Percentiles rank a stretch among this genome's conserved stretches.
These are phyloP conservation scores for Malacoraja senta DNA, from an alignment of 2,797 vertebrate genomes.

Conservation along the genomic window DNA sequence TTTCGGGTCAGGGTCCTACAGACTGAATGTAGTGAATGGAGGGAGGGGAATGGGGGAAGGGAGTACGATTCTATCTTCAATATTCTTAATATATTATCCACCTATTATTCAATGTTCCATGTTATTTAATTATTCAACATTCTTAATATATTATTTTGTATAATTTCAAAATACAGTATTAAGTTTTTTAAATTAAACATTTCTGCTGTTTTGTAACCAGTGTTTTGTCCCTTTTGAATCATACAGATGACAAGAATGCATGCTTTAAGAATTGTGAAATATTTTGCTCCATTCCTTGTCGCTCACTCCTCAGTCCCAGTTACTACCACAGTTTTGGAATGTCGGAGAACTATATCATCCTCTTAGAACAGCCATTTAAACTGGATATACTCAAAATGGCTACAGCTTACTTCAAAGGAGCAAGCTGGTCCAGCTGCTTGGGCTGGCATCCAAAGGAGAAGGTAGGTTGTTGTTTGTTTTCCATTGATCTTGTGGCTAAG, in stretches of 20 bases:
- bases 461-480: conserved; percentile 50
- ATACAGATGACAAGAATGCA: conserved; percentile 48
- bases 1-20: too few species aligned
- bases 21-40: too few species aligned
- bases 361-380: conserved; percentile 81
- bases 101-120: too few species aligned
- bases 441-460: conserved; percentile 67
- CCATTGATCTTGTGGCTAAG: neutral
- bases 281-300: conserved; percentile 69
- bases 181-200: neutral
- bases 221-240: neutral
- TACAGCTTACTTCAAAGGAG: conserved; percentile 74
- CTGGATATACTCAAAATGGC: conserved; percentile 77
- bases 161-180: neutral
- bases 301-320: conserved; percentile 71
- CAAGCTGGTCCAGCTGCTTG: conserved; percentile 82
- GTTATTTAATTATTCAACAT: too few species aligned
- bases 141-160: neutral
- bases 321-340: conserved; percentile 94
- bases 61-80: too few species aligned
- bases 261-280: conserved; percentile 63
- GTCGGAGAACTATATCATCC: conserved; percentile 80
- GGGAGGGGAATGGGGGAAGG: too few species aligned
- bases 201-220: neutral
- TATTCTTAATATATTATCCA: too few species aligned